Evolutionary conservation across 2,888 invertebrate species (phyloP).

Genomic region (Caenorhabditis zanzibari): DNA sequence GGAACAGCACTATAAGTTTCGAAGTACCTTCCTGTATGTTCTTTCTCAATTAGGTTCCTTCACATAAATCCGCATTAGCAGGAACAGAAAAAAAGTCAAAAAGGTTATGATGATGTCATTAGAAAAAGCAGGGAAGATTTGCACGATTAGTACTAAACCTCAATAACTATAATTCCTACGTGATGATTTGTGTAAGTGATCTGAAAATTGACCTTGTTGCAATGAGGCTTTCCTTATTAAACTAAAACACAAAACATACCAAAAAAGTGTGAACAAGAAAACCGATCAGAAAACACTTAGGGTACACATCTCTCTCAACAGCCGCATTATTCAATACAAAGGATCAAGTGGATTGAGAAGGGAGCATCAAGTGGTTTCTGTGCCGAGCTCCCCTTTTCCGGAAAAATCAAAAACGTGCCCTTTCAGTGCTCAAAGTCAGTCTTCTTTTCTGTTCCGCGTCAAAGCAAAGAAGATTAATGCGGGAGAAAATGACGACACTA

Average conservation of each 20-base stretch:
- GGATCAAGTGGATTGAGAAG: slow-evolving; percentile 45
- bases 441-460: slow-evolving; percentile 9
- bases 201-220: slow-evolving; percentile 11
- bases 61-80: slow-evolving; percentile 16
- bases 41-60: neutral
- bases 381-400: slow-evolving; percentile 20
- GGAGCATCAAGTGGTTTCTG: slow-evolving; percentile 44
- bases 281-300: slow-evolving; percentile 25
- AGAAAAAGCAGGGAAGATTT: neutral
- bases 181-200: neutral
- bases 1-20: neutral
- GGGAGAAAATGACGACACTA: slow-evolving; percentile 20
- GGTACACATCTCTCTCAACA: neutral
- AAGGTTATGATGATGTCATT: slow-evolving; percentile 24
- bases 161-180: neutral
- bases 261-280: slow-evolving; percentile 24
- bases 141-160: neutral
- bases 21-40: neutral
- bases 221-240: neutral
- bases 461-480: slow-evolving; percentile 41
- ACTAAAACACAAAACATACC: slow-evolving; percentile 1
- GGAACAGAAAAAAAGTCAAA: neutral
- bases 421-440: slow-evolving; percentile 24
- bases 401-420: slow-evolving; percentile 54
- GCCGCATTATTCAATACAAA: slow-evolving; percentile 21